Base-by-base conservation (phyloP, 2,797 vertebrate species). In the Simalia tracyae region DNA sequence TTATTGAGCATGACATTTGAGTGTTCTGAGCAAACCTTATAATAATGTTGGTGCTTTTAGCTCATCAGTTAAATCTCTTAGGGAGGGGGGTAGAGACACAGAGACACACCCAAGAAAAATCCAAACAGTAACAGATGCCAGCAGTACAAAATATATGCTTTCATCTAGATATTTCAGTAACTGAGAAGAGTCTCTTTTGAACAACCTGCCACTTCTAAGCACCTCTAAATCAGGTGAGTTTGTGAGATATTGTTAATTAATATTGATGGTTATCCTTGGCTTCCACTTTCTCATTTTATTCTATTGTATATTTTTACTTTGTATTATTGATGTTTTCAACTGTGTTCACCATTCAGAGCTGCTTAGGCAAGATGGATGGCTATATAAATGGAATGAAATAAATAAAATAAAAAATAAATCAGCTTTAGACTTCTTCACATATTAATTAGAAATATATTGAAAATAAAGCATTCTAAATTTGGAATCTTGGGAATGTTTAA, bases 401-500 rank as follows among this genome's bases (percentile, higher is more conserved):
- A 42, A 17, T 42, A 76, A 42, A 76, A 76, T 22, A 46, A 54
- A 7, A 76, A 81, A 81, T 42, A 94, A 90, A 92, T 60, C 54
- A 92, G 85, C 26, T 64, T 94, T 86, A 24, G 28, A 15, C 1
- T 88, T 28, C n/a, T 91, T 42, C n/a, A 84, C 84, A 68, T 64
- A 95, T 86, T 50, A 2, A 64, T 87, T 88, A 85, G 57, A 68
- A 54, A 93, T 1, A 84, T 28, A 36, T 11, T 64, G 28, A 64
- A 92, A 94, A 91, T 8, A 24, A 90, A 61, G n/a, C 89, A 91
- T 84, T 92, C 93, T 92, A 63, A 81, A 81, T 46, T 24, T 81
- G 17, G 19, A 3, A 8, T 76, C 31, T 42, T 76, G 42, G 42
- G 17, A 76, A 76, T 76, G 68, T 42, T 76, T 76, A 76, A 42